These are phyloP conservation scores for Epinotia brunnichana DNA, from an alignment of 2,888 invertebrate species.

Conservation along the genomic window DNA sequence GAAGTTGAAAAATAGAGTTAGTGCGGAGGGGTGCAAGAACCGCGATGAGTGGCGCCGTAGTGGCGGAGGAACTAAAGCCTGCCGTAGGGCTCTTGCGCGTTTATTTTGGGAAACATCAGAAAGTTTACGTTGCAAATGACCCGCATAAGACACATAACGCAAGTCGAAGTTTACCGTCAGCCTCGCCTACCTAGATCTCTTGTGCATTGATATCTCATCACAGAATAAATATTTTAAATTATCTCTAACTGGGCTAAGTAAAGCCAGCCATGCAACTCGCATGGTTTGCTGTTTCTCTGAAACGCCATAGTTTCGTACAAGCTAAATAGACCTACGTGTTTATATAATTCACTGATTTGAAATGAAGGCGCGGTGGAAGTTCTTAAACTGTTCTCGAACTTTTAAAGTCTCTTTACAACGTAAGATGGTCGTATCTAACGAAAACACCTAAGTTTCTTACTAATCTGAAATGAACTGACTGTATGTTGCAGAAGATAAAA, in stretches of 20 bases:
- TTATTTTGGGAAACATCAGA: conserved; percentile 62
- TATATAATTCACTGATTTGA: conserved; percentile 26
- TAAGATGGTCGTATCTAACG: conserved; percentile 49
- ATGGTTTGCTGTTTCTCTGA: conserved; percentile 16
- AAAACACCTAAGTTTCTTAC: conserved; percentile 49
- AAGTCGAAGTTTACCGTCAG: not conserved
- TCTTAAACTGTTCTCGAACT: conserved; percentile 49
- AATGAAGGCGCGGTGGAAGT: conserved; percentile 49
- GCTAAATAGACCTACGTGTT: conserved; percentile 15
- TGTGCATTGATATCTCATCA: conserved; percentile 46
- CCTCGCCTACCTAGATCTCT: not conserved
- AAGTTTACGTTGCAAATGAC: conserved; percentile 49
- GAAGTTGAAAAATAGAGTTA: conserved; percentile 73
- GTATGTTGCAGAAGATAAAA: conserved; percentile 55
- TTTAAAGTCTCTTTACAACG: conserved; percentile 51
- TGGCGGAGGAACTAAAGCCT: conserved; percentile 54
- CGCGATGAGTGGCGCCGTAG: conserved; percentile 67
- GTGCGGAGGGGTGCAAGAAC: conserved; percentile 65
- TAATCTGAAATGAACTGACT: conserved; percentile 54
- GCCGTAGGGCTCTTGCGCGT: conserved; percentile 48
- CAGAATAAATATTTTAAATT: conserved; percentile 46
- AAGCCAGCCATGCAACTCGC: not conserved
- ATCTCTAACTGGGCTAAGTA: conserved; percentile 45
- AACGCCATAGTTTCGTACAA: not conserved
- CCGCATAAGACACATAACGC: conserved; percentile 14